Percentiles rank a stretch among this genome's conserved stretches.
Conservation (phyloP, 2,113 vertebrate genomes). For the Eptesicus fuscus region DNA sequence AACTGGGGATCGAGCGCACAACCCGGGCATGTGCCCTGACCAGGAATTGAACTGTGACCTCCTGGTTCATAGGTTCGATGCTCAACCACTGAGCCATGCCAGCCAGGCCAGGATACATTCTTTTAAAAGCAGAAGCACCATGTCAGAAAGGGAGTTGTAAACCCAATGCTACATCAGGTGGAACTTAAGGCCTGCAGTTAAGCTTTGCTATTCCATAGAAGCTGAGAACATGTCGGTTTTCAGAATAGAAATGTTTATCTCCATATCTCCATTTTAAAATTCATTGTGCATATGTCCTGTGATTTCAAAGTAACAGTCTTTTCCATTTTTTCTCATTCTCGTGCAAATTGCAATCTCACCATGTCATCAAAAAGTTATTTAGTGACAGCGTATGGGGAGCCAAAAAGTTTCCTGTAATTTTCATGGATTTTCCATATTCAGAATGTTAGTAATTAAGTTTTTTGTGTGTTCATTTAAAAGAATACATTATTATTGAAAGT, state of each 20-base stretch:
- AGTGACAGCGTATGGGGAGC: constrained; percentile 66
- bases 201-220: constrained; percentile 15
- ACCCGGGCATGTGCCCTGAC: too few relatives aligned
- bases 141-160: background rate
- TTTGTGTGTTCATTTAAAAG: constrained; percentile 68
- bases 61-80: too few relatives aligned
- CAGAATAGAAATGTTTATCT: constrained; percentile 64
- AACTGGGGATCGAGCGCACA: too few relatives aligned
- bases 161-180: background rate
- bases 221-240: constrained; percentile 44
- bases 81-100: too few relatives aligned
- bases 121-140: background rate
- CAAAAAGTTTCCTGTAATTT: constrained; percentile 74
- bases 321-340: constrained; percentile 65
- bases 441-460: constrained; percentile 67
- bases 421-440: constrained; percentile 71
- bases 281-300: constrained; percentile 70
- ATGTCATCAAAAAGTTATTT: constrained; percentile 75
- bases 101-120: background rate
- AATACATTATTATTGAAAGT: constrained; percentile 77
- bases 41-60: too few relatives aligned
- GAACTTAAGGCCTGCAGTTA: background rate
- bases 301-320: constrained; percentile 69
- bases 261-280: constrained; percentile 70
- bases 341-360: constrained; percentile 64